Evolutionary conservation across 1,140 invertebrate species (phyloP), one percentile per base, ranked within the genome.

Genomic region (Mycetomoellerius zeteki): DNA sequence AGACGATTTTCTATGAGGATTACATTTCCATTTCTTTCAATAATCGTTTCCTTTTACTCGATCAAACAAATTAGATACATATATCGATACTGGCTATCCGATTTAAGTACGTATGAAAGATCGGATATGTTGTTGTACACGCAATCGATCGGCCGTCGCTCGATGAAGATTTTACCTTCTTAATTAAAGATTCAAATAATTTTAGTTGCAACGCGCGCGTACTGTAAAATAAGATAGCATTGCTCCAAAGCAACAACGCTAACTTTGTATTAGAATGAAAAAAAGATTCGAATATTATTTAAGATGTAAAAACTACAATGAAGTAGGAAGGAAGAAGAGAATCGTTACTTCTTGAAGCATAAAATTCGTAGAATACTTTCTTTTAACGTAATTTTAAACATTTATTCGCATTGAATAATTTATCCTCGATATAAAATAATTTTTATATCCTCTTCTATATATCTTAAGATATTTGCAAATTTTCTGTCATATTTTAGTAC

Each of bases 141-240:
- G 81, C 24, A 75, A 84, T 84, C 81, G 81, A 75, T 84, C 47
- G 69, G 27, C 80, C 33, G 67, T 69, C 19, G 5, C 52, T 58
- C 16, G 24, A 73, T 77, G 43, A 77, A 54, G n/a, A 65, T 60
- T 65, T 86, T 16, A 65, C 6, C 27, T 73, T 76, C 5, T 43
- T 37, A 77, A 62, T 62, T 60, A 21, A 8, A 58, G 3, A 43
- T 76, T 75, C 16, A 19, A 43, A 19, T 77, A 62, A 60, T 12
- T 62, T 77, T 37, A 19, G 2, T 76, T 47, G 19, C 30, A 33
- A 19, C 2, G 14, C 19, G 24, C 50, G 2, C 33, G 6, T 58
- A 58, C 16, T 52, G 8, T 60, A 60, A 76, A 16, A 76, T 43
- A 37, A 33, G 54, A n/a, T n/a, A 76, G 37, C 14, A 76, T 43